Conservation (phyloP, 92 coral and sea anemone genomes). For the Parazoanthus swiftii region DNA sequence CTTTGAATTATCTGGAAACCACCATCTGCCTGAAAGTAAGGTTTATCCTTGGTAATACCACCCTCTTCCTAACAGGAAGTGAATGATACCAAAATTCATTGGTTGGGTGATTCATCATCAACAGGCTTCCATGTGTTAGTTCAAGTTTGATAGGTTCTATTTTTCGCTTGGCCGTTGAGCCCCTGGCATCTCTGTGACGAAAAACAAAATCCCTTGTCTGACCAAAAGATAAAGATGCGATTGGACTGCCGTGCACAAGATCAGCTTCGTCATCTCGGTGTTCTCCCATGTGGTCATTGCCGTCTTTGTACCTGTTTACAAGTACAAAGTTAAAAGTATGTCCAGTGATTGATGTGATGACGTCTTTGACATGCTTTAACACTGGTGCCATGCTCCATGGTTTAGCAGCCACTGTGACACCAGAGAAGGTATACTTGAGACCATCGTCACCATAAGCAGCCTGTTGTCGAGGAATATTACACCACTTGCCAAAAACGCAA, state of each 20-base stretch:
- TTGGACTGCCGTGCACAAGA: conserved; percentile 62
- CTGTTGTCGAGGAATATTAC: conserved; percentile 73
- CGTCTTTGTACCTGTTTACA: conserved; percentile 84
- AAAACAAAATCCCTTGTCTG: conserved; percentile 84
- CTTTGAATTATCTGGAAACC: conserved; percentile 13
- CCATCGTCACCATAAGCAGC: conserved; percentile 78
- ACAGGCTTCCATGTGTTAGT: conserved; percentile 70
- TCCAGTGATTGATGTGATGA: conserved; percentile 50
- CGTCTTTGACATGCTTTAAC: conserved; percentile 52
- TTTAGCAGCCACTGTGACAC: conserved; percentile 68
- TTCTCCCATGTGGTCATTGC: conserved; percentile 84
- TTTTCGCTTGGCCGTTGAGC: conserved; percentile 51
- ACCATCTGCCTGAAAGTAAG: conserved; percentile 82
- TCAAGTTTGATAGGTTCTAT: conserved; percentile 76
- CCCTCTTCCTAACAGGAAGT: conserved; percentile 71
- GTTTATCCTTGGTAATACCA: conserved; percentile 67
- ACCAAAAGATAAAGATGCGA: conserved; percentile 80
- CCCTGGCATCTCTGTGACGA: conserved; percentile 77
- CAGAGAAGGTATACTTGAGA: conserved; percentile 73
- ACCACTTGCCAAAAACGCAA: conserved; percentile 74
- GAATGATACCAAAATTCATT: conserved; percentile 85
- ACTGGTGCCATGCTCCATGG: conserved; percentile 76
- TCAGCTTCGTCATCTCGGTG: conserved; percentile 82
- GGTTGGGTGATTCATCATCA: conserved; percentile 83
- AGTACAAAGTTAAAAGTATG: conserved; percentile 79